Percentiles rank a stretch among this genome's conserved stretches.
phyloP scores from a whole-genome alignment of 2,113 vertebrate species.

The Aegypius monachus region DNA sequence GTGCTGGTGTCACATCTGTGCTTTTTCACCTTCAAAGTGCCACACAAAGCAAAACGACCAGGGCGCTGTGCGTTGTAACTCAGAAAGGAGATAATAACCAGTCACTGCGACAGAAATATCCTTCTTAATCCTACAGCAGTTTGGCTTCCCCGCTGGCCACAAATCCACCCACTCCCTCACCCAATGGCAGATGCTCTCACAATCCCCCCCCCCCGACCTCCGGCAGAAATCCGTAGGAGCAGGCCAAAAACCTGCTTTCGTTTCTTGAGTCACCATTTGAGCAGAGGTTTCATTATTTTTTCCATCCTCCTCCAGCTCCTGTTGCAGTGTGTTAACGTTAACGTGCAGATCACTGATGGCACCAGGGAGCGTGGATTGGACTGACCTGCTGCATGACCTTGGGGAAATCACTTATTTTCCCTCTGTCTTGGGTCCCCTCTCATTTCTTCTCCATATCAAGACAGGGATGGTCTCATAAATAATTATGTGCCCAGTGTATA shows the following conservation, averaged over 20 bases:
- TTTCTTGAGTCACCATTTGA: neutral
- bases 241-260: neutral
- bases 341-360: neutral
- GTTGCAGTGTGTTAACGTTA: neutral
- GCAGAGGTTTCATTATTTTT: neutral
- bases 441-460: neutral
- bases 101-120: slow-evolving; percentile 52
- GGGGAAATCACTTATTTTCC: neutral
- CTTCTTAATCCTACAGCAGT: slow-evolving; percentile 45
- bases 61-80: neutral
- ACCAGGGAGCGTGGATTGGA: neutral
- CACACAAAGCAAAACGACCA: neutral
- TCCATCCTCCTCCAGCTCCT: neutral
- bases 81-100: slow-evolving; percentile 38
- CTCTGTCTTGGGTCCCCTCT: neutral
- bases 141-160: neutral
- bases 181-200: slow-evolving; percentile 20
- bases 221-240: neutral
- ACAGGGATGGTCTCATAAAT: neutral
- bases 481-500: neutral
- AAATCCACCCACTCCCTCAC: slow-evolving; percentile 34
- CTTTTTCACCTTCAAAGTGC: neutral
- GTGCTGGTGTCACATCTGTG: neutral
- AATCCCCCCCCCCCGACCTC: neutral
- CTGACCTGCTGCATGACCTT: neutral